Percentiles rank a stretch among this genome's conserved stretches.
Evolutionary conservation across 2,797 vertebrate species (phyloP).

Genomic region (Prunella strophiata): DNA sequence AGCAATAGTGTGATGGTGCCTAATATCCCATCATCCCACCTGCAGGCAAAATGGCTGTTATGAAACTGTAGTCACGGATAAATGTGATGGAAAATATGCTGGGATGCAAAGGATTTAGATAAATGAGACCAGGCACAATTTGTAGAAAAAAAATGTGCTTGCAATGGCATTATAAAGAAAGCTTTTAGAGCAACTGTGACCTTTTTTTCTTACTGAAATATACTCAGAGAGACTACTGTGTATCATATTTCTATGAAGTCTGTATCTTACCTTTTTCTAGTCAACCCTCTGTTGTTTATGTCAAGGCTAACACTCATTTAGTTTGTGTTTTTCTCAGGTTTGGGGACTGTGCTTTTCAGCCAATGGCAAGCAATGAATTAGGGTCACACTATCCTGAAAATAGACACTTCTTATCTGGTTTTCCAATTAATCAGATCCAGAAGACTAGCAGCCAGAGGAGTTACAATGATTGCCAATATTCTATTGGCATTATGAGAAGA

Average conservation of each 20-base stretch:
- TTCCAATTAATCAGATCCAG: slow-evolving; percentile 40
- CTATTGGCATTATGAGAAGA: slow-evolving; percentile 43
- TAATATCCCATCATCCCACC: not conserved
- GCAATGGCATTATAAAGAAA: not conserved
- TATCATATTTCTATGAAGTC: not conserved
- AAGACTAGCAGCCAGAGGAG: slow-evolving; percentile 29
- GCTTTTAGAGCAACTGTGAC: not conserved
- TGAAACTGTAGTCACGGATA: not conserved
- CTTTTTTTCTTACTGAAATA: not conserved
- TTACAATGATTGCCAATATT: not conserved
- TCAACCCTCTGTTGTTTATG: not conserved
- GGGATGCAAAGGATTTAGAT: not conserved
- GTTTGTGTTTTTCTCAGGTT: not conserved
- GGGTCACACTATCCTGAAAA: not conserved
- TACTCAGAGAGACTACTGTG: not conserved
- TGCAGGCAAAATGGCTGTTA: not conserved
- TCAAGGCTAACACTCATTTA: not conserved
- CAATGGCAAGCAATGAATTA: slow-evolving; percentile 3
- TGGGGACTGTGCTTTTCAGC: not conserved
- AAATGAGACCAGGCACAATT: not conserved
- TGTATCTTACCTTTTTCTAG: not conserved
- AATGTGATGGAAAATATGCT: not conserved
- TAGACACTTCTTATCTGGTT: slow-evolving; percentile 22
- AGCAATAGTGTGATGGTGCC: not conserved
- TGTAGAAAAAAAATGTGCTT: not conserved